A percentile compares a stretch with the other conserved stretches of the same genome.
These are phyloP conservation scores for Cybosia mesomella DNA, from an alignment of 2,888 invertebrate genomes.

Conservation along the genomic window DNA sequence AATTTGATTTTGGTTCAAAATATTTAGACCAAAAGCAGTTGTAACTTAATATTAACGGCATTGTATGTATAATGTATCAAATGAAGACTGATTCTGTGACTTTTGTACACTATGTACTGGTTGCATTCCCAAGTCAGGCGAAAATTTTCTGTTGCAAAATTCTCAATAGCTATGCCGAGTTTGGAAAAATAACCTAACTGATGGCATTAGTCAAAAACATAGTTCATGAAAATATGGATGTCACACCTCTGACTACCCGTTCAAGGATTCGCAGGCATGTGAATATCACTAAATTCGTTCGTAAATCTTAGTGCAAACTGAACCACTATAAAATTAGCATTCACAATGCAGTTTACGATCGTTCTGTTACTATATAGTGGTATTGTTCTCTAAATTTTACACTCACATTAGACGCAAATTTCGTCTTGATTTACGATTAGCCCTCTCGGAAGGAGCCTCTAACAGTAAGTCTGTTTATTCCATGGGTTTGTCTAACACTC, in stretches of 20 bases:
- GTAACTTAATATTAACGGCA: constrained; percentile 36
- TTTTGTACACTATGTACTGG: no score
- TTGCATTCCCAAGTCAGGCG: no score
- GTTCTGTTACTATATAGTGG: constrained; percentile 64
- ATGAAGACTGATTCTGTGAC: no score
- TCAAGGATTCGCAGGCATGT: not conserved
- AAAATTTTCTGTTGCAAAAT: no score
- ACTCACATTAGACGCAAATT: constrained; percentile 78
- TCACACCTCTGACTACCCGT: not conserved
- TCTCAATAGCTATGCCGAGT: no score
- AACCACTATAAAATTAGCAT: constrained; percentile 67
- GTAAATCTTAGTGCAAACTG: constrained; percentile 59
- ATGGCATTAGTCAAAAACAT: no score
- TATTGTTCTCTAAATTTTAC: constrained; percentile 78
- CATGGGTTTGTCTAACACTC: constrained; percentile 67
- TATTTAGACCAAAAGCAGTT: constrained; percentile 24
- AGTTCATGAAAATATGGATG: no score
- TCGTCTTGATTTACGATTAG: constrained; percentile 79
- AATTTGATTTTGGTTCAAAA: constrained; percentile 24
- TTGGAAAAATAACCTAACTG: no score
- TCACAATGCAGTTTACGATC: constrained; percentile 67
- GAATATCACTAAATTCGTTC: constrained; percentile 13
- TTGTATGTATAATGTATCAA: constrained; percentile 26
- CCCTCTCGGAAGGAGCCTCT: constrained; percentile 69
- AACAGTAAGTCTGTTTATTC: constrained; percentile 79